phyloP scores from a whole-genome alignment of 2,797 vertebrate genomes.

The Triplophysa yarkandensis region DNA sequence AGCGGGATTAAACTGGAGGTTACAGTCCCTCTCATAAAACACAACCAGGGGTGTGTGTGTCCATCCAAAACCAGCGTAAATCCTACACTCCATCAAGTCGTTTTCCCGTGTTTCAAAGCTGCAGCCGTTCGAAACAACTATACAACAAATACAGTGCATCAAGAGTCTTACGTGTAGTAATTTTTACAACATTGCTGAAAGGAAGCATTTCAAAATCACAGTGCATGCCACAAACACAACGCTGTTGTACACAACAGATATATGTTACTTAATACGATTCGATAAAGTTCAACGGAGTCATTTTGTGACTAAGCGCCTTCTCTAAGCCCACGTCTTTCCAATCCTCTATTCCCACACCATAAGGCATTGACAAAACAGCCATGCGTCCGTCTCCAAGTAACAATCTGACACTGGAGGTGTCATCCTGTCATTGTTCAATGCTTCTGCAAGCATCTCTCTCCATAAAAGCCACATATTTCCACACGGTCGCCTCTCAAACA shows the following conservation, averaged over 20 bases:
- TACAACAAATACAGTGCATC: not conserved
- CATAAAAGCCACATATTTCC: conserved; percentile 3
- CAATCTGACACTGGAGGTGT: conserved; percentile 22
- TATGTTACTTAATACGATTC: not conserved
- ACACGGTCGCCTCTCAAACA: not conserved
- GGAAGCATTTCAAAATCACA: not conserved
- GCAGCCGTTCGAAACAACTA: not conserved
- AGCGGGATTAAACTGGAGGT: conserved; percentile 35
- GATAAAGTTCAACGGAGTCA: not conserved
- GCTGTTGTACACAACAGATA: not conserved
- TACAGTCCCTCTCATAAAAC: conserved; percentile 31
- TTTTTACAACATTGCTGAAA: not conserved
- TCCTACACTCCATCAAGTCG: not conserved
- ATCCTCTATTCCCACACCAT: conserved; percentile 24
- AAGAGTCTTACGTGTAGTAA: not conserved
- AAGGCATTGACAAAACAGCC: conserved; percentile 17
- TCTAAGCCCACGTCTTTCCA: conserved; percentile 4
- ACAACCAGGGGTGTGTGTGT: conserved; percentile 13
- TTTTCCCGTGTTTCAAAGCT: not conserved
- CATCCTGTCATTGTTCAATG: not conserved
- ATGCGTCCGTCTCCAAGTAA: conserved; percentile 23
- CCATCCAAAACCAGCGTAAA: conserved; percentile 20
- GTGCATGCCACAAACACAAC: not conserved
- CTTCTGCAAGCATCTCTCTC: not conserved
- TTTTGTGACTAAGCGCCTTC: conserved; percentile 23